These are phyloP conservation scores for Lithosia quadra DNA, from an alignment of 2,888 invertebrate genomes.

Conservation along the genomic window DNA sequence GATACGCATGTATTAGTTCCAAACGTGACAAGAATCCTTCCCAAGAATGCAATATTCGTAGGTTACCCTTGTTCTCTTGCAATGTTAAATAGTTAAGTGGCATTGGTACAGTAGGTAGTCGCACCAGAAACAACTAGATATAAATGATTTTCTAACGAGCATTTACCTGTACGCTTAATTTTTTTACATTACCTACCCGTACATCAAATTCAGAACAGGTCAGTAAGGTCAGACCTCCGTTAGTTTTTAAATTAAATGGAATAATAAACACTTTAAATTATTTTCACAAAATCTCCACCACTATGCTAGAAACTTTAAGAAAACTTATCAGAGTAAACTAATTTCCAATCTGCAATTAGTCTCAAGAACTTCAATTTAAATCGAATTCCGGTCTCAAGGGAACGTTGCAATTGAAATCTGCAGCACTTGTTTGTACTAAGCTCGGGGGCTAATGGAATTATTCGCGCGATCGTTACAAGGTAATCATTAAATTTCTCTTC, in stretches of 20 bases:
- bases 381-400: slow-evolving; percentile 38
- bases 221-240: neutral
- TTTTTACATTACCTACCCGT: no score
- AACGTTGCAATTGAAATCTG: slow-evolving; percentile 46
- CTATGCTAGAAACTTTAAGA: neutral
- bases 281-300: neutral
- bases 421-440: slow-evolving; percentile 37
- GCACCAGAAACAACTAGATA: neutral
- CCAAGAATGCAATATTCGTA: neutral
- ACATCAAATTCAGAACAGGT: neutral
- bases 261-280: neutral
- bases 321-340: slow-evolving; percentile 2
- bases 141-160: neutral
- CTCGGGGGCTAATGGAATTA: slow-evolving; percentile 52
- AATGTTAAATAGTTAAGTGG: neutral
- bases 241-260: no score
- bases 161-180: neutral
- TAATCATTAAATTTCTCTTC: slow-evolving; percentile 53
- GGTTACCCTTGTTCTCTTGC: neutral
- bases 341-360: slow-evolving; percentile 10
- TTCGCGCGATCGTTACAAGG: slow-evolving; percentile 52
- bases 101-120: neutral
- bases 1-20: slow-evolving; percentile 20
- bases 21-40: slow-evolving; percentile 17
- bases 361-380: slow-evolving; percentile 13